Evolutionary conservation across 2,797 vertebrate genomes (phyloP).

Genomic region (Pangasius mekongensis): DNA sequence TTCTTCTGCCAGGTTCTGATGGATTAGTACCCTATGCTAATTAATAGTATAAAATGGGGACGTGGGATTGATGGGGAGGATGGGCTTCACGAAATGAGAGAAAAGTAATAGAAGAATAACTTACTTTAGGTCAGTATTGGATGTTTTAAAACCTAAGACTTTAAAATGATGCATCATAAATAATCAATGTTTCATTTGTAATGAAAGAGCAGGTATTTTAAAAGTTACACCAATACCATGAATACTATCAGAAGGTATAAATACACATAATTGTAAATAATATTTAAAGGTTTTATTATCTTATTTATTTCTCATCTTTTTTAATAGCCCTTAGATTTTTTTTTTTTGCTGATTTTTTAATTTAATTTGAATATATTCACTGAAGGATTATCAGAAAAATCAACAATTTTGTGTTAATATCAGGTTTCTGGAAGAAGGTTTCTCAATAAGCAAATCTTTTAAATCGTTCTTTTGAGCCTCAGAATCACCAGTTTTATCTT

Average conservation of each 20-base stretch:
- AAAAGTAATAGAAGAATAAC: background rate
- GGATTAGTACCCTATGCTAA: background rate
- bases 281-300: background rate
- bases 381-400: background rate
- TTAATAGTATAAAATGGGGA: background rate
- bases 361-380: background rate
- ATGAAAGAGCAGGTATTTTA: background rate
- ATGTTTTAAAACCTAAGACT: background rate
- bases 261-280: background rate
- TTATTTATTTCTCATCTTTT: background rate
- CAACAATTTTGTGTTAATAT: background rate
- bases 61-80: background rate
- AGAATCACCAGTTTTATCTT: background rate
- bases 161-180: background rate
- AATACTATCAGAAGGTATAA: background rate
- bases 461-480: background rate
- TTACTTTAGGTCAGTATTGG: background rate
- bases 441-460: background rate
- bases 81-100: background rate
- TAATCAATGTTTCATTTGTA: background rate
- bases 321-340: background rate
- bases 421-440: background rate
- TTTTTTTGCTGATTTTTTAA: background rate
- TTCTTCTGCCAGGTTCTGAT: background rate
- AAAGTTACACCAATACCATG: background rate